phyloP scores from a whole-genome alignment of 2,113 vertebrate genomes.

The Sula dactylatra region DNA sequence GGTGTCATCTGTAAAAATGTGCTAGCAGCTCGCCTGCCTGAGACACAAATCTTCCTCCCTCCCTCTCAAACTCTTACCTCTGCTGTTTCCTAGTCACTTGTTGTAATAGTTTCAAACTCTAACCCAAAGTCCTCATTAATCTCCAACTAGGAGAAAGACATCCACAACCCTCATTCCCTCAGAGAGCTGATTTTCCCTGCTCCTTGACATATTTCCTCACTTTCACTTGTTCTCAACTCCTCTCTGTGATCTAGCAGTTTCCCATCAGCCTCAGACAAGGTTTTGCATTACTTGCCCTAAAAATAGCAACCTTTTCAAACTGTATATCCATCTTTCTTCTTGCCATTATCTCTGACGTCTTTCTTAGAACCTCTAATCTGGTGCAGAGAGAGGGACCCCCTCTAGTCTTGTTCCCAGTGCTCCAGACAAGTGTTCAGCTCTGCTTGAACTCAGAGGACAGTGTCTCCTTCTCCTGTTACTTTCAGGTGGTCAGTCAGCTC shows the following conservation, averaged over 20 bases:
- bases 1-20: constrained; percentile 25
- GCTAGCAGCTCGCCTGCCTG: neutral
- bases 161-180: neutral
- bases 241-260: neutral
- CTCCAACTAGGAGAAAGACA: neutral
- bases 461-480: neutral
- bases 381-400: neutral
- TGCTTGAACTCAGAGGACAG: neutral
- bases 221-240: neutral
- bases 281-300: neutral
- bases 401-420: neutral
- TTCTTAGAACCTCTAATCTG: neutral
- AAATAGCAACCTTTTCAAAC: neutral
- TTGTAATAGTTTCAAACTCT: neutral
- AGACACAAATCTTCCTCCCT: neutral
- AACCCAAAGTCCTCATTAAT: neutral
- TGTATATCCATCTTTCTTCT: neutral
- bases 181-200: neutral
- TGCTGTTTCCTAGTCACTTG: neutral
- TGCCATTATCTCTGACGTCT: neutral
- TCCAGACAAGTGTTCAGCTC: neutral
- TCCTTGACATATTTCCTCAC: neutral
- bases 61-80: neutral
- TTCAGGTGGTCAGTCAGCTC: neutral
- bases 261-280: neutral